These are phyloP conservation scores for Brachypalpus laphriformis DNA, from an alignment of 2,888 invertebrate genomes.

Conservation along the genomic window DNA sequence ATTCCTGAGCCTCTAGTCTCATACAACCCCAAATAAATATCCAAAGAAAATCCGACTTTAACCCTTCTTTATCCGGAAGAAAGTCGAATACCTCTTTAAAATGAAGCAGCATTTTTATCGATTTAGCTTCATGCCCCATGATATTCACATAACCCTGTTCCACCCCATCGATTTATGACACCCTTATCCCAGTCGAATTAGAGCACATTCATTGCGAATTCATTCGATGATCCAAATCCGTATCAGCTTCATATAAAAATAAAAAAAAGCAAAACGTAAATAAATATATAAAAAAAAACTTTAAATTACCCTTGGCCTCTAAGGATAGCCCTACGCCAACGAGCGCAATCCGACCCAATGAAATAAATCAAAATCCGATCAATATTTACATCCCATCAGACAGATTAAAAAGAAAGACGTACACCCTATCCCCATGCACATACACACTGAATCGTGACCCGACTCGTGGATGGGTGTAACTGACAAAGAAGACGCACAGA, in stretches of 20 bases:
- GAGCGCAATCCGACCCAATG: constrained; percentile 34
- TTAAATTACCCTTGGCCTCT: neutral
- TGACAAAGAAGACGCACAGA: neutral
- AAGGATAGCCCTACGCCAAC: neutral
- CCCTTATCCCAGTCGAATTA: constrained; percentile 30
- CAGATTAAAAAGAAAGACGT: constrained; percentile 39
- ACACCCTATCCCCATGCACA: neutral
- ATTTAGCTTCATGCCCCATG: neutral
- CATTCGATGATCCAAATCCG: constrained; percentile 10
- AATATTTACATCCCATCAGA: constrained; percentile 56
- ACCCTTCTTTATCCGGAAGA: neutral
- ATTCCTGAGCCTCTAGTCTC: neutral
- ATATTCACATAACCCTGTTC: constrained; percentile 4
- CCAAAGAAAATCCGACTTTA: neutral
- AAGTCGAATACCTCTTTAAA: neutral
- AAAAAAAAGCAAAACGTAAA: constrained; percentile 35
- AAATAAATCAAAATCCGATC: constrained; percentile 66
- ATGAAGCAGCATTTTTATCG: neutral
- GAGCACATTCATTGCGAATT: constrained; percentile 52
- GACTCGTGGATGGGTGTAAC: neutral
- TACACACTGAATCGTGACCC: neutral
- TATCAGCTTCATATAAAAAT: constrained; percentile 19
- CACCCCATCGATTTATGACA: constrained; percentile 29
- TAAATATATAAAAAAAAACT: neutral
- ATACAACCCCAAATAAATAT: neutral